Percentiles rank a stretch among this genome's conserved stretches.
These are phyloP conservation scores for Thinocorus orbignyianus DNA, from an alignment of 2,113 vertebrate species.

Conservation along the genomic window DNA sequence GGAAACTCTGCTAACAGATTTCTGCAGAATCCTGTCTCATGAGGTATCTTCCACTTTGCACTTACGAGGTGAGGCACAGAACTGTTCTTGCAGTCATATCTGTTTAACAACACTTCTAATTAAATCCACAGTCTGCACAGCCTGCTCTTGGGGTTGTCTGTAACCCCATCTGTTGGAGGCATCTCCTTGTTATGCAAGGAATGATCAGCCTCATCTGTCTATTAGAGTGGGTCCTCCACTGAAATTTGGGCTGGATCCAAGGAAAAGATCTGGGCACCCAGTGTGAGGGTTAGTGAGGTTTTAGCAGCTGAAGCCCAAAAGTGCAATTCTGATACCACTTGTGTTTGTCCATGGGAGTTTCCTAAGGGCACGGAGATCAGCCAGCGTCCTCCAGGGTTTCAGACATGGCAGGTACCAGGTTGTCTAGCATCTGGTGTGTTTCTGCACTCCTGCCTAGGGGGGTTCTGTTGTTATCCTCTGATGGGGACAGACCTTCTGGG, in stretches of 20 bases:
- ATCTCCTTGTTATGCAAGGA: conserved; percentile 2
- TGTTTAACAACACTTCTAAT: conserved; percentile 13
- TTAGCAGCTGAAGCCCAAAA: background rate
- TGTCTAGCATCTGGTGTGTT: background rate
- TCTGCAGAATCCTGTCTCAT: background rate
- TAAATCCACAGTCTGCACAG: background rate
- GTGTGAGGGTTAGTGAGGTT: background rate
- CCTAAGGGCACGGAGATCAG: background rate
- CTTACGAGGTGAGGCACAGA: background rate
- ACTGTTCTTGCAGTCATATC: background rate
- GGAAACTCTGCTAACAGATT: background rate
- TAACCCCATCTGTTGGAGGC: conserved; percentile 26
- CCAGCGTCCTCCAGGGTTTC: background rate
- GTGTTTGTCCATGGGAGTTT: background rate
- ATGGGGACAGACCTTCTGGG: background rate
- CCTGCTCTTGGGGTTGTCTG: background rate
- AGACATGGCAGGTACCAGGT: background rate
- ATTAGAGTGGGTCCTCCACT: background rate
- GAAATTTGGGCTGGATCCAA: conserved; percentile 3
- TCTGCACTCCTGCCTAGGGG: background rate
- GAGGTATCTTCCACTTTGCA: background rate
- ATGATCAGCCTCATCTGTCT: background rate
- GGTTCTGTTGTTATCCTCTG: background rate
- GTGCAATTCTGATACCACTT: background rate
- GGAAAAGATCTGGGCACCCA: background rate